Percentiles rank a stretch among this genome's conserved stretches.
These are phyloP conservation scores for Stylophora pistillata DNA, from an alignment of 64 coral and sea anemone species.

Conservation along the genomic window DNA sequence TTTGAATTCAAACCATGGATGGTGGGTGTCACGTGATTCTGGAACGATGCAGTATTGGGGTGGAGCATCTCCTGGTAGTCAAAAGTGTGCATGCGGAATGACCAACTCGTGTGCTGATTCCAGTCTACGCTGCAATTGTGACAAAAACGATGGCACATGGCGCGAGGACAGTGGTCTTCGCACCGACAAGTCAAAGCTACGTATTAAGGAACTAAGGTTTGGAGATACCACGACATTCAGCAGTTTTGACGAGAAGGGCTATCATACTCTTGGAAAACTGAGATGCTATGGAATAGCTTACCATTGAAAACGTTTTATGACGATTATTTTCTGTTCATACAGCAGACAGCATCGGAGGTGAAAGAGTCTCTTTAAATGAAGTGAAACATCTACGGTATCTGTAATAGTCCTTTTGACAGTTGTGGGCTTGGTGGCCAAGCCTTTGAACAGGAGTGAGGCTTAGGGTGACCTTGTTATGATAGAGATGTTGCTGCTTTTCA, in stretches of 20 bases:
- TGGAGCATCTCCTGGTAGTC: slow-evolving; percentile 25
- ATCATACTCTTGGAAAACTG: slow-evolving; percentile 28
- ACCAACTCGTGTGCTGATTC: slow-evolving; percentile 30
- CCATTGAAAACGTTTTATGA: too few species aligned
- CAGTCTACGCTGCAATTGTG: slow-evolving; percentile 2
- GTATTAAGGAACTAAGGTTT: slow-evolving; percentile 14
- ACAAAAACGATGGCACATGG: not conserved
- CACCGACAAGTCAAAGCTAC: slow-evolving; percentile 16
- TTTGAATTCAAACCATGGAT: not conserved
- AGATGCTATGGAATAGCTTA: slow-evolving; percentile 17
- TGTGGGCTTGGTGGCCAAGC: too few species aligned
- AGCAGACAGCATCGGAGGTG: too few species aligned
- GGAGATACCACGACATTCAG: too few species aligned
- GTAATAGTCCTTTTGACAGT: too few species aligned
- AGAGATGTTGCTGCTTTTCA: too few species aligned
- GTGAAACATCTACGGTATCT: too few species aligned
- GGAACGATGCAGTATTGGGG: slow-evolving; percentile 43
- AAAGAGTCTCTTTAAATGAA: too few species aligned
- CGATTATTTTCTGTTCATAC: too few species aligned
- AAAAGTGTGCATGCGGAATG: slow-evolving; percentile 47
- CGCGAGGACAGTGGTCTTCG: slow-evolving; percentile 29
- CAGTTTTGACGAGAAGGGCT: slow-evolving; percentile 25
- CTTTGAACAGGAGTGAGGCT: too few species aligned
- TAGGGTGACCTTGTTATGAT: too few species aligned
- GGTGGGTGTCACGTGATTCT: slow-evolving; percentile 56